These are phyloP conservation scores for Leptestheria dahalacensis DNA, from an alignment of 1,140 invertebrate species.

Conservation along the genomic window DNA sequence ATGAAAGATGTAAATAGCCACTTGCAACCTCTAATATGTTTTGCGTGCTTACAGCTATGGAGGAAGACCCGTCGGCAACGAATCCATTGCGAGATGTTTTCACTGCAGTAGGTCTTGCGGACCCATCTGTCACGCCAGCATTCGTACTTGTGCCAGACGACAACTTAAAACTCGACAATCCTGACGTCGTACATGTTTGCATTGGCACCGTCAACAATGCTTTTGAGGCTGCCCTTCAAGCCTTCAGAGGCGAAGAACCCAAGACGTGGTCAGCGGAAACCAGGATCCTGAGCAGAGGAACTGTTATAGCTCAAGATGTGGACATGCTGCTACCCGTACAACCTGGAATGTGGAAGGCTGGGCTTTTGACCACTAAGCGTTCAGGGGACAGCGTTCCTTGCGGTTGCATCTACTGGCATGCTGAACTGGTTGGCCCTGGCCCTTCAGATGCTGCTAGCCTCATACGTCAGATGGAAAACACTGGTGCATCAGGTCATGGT, in stretches of 20 bases:
- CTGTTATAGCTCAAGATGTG: background rate
- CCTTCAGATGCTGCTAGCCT: background rate
- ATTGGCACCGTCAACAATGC: background rate
- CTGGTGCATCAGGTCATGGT: background rate
- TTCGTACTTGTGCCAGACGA: too few relatives aligned
- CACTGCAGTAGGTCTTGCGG: too few relatives aligned
- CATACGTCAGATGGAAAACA: background rate
- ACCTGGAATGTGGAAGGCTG: background rate
- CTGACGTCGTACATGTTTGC: background rate
- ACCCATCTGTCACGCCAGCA: too few relatives aligned
- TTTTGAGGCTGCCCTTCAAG: background rate
- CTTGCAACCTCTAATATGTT: too few relatives aligned
- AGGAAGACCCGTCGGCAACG: too few relatives aligned
- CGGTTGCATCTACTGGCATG: background rate
- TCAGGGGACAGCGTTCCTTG: background rate
- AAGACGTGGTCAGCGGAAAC: background rate
- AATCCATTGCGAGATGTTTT: too few relatives aligned
- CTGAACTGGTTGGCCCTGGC: background rate
- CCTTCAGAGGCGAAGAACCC: background rate
- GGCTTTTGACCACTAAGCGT: background rate
- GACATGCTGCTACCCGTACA: background rate
- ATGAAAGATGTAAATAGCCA: too few relatives aligned
- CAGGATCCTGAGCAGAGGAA: background rate
- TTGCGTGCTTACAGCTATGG: too few relatives aligned
- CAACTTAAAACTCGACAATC: too few relatives aligned